Conservation (phyloP, 2,888 invertebrate genomes). For the Onchidella celtica region DNA sequence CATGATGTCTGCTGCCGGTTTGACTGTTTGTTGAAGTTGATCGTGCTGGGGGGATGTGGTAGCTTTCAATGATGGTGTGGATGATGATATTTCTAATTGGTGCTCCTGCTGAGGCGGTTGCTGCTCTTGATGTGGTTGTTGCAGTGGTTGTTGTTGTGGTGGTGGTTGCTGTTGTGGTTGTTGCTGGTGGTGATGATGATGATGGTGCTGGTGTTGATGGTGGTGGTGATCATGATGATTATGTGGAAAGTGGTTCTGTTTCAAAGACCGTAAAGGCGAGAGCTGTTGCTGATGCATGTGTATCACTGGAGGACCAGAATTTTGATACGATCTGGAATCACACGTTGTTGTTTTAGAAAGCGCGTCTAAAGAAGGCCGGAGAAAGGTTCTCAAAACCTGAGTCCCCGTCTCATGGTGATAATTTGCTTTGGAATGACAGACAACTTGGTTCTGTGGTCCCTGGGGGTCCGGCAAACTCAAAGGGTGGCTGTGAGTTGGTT, state of each 20-base stretch:
- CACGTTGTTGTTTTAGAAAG: not conserved
- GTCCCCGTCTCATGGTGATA: not conserved
- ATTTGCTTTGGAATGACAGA: constrained; percentile 25
- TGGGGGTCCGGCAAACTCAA: not conserved
- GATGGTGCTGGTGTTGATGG: not conserved
- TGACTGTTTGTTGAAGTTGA: not conserved
- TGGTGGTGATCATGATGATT: constrained; percentile 13
- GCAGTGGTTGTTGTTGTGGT: not conserved
- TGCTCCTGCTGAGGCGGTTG: not conserved
- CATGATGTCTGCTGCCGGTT: not conserved
- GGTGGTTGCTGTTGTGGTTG: not conserved
- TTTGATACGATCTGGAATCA: constrained; percentile 16
- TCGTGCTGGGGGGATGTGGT: not conserved
- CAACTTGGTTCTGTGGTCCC: not conserved
- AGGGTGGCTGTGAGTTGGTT: not conserved
- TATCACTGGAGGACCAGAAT: constrained; percentile 21
- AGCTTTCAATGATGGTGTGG: not conserved
- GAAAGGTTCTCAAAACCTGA: constrained; percentile 8
- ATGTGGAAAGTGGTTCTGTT: constrained; percentile 1
- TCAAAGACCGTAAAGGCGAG: not conserved
- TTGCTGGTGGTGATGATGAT: constrained; percentile 2
- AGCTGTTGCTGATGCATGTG: constrained; percentile 22
- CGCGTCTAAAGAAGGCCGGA: not conserved
- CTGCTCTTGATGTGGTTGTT: not conserved
- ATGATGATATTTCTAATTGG: not conserved